phyloP scores from a whole-genome alignment of 2,797 vertebrate genomes.

The Microtus agrestis region DNA sequence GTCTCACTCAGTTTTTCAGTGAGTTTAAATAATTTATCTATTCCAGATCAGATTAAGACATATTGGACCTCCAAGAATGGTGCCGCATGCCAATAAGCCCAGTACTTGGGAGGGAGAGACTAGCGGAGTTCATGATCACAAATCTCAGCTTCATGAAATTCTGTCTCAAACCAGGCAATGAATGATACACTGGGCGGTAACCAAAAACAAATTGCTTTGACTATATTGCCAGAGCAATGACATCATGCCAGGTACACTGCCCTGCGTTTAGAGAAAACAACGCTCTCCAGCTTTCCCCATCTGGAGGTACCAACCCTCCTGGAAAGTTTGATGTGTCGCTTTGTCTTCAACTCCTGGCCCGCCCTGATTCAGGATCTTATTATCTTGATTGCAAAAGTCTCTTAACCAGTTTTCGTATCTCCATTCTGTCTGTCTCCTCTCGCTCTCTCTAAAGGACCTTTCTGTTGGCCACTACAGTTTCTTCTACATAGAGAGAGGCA shows the following conservation, averaged over 20 bases:
- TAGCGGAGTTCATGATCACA: background rate
- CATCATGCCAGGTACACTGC: background rate
- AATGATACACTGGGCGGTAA: background rate
- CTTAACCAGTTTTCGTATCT: background rate
- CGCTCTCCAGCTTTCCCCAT: background rate
- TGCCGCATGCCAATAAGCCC: background rate
- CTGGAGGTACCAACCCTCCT: background rate
- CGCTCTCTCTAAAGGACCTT: background rate
- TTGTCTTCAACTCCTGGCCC: background rate
- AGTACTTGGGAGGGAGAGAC: background rate
- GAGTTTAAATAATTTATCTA: background rate
- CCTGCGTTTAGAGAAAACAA: background rate
- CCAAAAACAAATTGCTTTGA: background rate
- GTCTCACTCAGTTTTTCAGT: background rate
- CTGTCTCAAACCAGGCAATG: background rate
- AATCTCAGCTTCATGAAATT: background rate
- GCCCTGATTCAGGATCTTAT: background rate
- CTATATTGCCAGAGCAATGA: background rate
- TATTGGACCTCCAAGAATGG: background rate
- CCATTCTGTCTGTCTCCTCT: background rate
- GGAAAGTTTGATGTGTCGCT: background rate
- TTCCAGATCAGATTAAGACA: background rate
- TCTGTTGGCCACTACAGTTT: background rate
- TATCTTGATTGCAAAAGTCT: conserved; percentile 16
- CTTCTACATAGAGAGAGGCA: background rate